Percentiles rank a stretch among this genome's conserved stretches.
These are phyloP conservation scores for Arothron firmamentum DNA, from an alignment of 2,113 vertebrate species.

Conservation along the genomic window DNA sequence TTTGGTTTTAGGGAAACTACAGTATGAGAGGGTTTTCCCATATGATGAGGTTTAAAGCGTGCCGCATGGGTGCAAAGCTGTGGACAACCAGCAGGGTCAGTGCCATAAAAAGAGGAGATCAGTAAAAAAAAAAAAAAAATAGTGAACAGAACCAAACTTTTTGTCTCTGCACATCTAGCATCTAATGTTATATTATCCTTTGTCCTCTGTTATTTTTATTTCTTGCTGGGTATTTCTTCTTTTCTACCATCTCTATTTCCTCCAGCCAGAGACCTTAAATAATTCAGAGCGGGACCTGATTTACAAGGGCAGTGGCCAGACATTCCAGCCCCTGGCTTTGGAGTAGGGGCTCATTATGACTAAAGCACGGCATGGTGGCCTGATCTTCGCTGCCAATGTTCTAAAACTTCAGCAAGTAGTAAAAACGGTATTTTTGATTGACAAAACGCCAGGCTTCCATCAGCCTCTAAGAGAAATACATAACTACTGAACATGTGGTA, in stretches of 20 bases:
- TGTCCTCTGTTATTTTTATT: slow-evolving; percentile 1
- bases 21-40: not conserved
- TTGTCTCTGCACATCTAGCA: not conserved
- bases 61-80: no score
- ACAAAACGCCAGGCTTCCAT: no score
- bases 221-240: slow-evolving; percentile 18
- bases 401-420: no score
- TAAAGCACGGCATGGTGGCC: slow-evolving; percentile 9
- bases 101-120: no score
- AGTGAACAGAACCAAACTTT: not conserved
- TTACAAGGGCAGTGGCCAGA: slow-evolving; percentile 53
- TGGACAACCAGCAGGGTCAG: no score
- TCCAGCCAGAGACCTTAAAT: slow-evolving; percentile 47
- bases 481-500: no score
- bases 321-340: slow-evolving; percentile 42
- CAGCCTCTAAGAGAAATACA: no score
- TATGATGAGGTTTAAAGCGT: not conserved
- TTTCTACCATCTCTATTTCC: slow-evolving; percentile 22
- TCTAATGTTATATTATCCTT: not conserved
- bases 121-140: not conserved
- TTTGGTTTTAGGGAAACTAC: no score
- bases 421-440: no score
- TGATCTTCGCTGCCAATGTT: slow-evolving; percentile 35
- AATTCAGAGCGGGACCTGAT: slow-evolving; percentile 54
- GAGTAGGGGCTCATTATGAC: slow-evolving; percentile 46